These are phyloP conservation scores for Galerucella pusilla DNA, from an alignment of 2,888 invertebrate genomes.

Conservation along the genomic window DNA sequence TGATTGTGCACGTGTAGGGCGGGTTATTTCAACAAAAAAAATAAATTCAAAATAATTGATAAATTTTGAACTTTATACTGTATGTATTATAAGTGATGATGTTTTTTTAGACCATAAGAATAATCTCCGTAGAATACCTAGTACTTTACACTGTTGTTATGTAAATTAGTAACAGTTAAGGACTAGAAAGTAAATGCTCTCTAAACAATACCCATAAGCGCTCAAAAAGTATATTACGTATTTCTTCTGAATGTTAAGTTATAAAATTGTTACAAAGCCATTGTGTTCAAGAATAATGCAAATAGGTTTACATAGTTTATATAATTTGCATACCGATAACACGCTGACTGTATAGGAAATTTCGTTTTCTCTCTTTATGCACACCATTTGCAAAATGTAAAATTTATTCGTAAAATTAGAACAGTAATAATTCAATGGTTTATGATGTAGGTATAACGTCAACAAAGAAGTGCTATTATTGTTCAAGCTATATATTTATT, in stretches of 20 bases:
- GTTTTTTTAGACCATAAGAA: not conserved
- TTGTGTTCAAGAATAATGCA: conserved; percentile 11
- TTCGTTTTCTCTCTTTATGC: not conserved
- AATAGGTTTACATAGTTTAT: conserved; percentile 11
- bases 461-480: no score
- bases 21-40: no score
- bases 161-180: not conserved
- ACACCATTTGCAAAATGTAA: no score
- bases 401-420: not conserved
- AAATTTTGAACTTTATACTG: no score
- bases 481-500: no score
- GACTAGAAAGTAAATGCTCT: not conserved
- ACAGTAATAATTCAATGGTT: not conserved
- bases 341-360: not conserved
- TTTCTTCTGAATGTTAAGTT: conserved; percentile 5
- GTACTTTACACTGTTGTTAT: no score
- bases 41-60: no score
- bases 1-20: no score
- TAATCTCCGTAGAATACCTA: not conserved
- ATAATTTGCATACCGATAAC: conserved; percentile 5
- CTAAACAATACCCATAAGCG: not conserved
- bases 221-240: not conserved
- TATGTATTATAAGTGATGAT: no score
- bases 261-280: conserved; percentile 5
- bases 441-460: no score